Evolutionary conservation across 2,113 vertebrate genomes (phyloP).

Genomic region (Heterocephalus glaber): DNA sequence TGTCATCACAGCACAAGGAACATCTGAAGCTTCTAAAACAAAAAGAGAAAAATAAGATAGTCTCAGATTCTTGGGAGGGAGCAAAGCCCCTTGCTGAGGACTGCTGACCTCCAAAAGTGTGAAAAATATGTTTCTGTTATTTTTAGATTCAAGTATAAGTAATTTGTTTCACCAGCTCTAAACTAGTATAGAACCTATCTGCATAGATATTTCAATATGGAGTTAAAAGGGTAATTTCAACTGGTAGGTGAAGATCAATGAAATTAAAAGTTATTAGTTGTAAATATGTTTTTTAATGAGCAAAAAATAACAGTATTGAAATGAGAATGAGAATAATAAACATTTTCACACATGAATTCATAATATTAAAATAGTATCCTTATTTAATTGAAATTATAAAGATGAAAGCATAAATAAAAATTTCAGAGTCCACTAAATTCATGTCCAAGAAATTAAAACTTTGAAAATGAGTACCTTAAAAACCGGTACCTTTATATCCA

Average conservation of each 20-base stretch:
- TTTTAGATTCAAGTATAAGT: background rate
- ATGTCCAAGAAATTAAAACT: background rate
- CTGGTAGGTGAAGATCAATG: background rate
- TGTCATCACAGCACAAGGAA: background rate
- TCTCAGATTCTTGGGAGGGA: background rate
- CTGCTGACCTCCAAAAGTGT: background rate
- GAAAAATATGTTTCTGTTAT: background rate
- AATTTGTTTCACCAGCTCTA: background rate
- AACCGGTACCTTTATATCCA: background rate
- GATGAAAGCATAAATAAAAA: background rate
- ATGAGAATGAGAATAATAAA: background rate
- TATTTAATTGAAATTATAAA: background rate
- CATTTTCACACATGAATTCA: background rate
- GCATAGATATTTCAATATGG: background rate
- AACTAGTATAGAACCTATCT: background rate
- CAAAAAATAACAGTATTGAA: background rate
- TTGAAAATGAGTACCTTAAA: background rate
- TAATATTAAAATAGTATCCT: background rate
- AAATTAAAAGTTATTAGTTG: background rate
- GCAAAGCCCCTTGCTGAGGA: background rate
- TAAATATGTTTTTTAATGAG: conserved; percentile 12
- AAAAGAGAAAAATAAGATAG: background rate
- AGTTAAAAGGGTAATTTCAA: conserved; percentile 1
- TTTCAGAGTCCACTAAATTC: background rate
- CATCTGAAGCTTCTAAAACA: background rate